Evolutionary conservation across 2,888 invertebrate genomes (phyloP).

Genomic region (Dynastes hyllus): DNA sequence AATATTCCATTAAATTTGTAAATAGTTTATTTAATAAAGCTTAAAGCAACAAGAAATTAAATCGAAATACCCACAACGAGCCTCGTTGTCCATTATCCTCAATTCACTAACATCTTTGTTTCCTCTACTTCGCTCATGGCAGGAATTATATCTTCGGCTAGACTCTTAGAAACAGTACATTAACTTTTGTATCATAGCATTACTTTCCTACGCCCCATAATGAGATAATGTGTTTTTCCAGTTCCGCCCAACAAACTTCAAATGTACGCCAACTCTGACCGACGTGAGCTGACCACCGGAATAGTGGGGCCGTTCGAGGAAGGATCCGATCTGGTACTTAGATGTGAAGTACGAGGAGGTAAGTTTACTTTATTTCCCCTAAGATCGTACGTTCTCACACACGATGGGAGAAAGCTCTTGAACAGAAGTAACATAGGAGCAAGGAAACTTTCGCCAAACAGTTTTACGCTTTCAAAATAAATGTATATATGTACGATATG

Average conservation of each 20-base stretch:
- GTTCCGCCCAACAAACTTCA: conserved; percentile 92
- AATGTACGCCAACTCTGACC: conserved; percentile 88
- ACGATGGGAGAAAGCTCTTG: background rate
- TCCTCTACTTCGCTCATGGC: background rate
- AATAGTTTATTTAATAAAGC: no score
- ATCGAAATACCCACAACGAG: no score
- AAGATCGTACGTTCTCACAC: conserved; percentile 11
- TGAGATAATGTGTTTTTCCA: conserved; percentile 72
- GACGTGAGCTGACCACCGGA: conserved; percentile 82
- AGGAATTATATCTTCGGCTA: background rate
- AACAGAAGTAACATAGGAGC: background rate
- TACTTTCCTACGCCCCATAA: conserved; percentile 17
- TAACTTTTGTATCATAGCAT: background rate
- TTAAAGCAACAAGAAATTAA: no score
- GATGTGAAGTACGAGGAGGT: conserved; percentile 93
- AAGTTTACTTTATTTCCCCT: conserved; percentile 68
- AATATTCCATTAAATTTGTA: no score
- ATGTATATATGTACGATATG: background rate
- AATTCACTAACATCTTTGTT: background rate
- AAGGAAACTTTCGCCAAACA: background rate
- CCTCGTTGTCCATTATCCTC: no score
- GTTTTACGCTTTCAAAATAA: conserved; percentile 25
- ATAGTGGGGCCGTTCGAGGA: conserved; percentile 89
- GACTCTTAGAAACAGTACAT: background rate
- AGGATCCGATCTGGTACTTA: conserved; percentile 85